Base-by-base conservation (phyloP, 1,140 invertebrate genomes). In the Zaprionus inermis region DNA sequence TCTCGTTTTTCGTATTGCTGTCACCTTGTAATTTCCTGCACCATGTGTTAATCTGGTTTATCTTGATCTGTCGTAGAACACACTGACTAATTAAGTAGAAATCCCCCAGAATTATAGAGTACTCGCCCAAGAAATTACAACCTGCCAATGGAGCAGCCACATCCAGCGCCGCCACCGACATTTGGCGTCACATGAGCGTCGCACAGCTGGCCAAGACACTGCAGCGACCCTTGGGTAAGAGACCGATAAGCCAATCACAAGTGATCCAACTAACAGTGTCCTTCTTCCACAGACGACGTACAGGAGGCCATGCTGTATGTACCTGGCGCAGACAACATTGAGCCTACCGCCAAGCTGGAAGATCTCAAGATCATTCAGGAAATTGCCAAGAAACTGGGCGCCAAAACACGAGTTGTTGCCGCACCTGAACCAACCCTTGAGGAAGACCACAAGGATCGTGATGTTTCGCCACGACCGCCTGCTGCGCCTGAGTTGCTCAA, bases 131-230 rank as follows among this genome's bases (percentile, higher is more conserved):
- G 89, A 92, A 92, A 58, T 7, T 57, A 22, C 79, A 73, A 4
- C 16, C 61, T 4, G 20, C 55, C 0, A 69, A 69, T 59, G 85
- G 92, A 76, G 90, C 95, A 7, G 22, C 58, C 11, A 20, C 95
- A 20, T 24, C 52, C 6, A 49, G 7, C 14, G 46, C 63, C 14
- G 46, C 63, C 14, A 91, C 96, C 6, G 93, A 95, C 60, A 93
- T 97, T 65, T 98, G 97, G 97, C 93, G 93, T 55, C 94, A 95
- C 79, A 97, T 98, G 94, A 97, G 95, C 11, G 94, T 97, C 0
- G 68, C 86, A 51, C 95, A 98, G 85, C 92, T 98, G 72, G 95
- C 96, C 22, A 82, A 94, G 57, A 93, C 94, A 1, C 67, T 95
- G 12, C 85, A 93, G 18, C 94, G 91, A 2, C 73, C 89, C 0